Evolutionary conservation across 2,113 vertebrate species (phyloP).

Genomic region (Triplophysa rosa): DNA sequence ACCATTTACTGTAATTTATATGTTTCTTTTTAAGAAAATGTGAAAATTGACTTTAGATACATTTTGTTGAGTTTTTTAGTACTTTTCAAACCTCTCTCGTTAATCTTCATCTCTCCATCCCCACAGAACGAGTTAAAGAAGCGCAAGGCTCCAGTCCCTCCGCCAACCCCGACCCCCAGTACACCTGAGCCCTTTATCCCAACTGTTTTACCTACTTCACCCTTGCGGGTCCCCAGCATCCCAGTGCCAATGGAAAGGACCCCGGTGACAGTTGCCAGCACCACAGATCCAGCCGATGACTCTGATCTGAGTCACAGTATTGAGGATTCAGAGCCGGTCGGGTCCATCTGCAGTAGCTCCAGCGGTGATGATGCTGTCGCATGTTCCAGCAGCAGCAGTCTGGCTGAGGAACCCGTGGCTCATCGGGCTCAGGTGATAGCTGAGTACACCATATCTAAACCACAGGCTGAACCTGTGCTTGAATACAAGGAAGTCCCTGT

Average conservation of each 20-base stretch:
- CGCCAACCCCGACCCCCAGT: constrained; percentile 60
- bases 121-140: constrained; percentile 84
- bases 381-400: constrained; percentile 69
- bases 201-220: constrained; percentile 51
- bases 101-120: constrained; percentile 64
- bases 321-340: constrained; percentile 76
- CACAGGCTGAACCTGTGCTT: constrained; percentile 11
- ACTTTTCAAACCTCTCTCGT: neutral
- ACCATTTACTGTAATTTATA: neutral
- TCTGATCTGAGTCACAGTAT: constrained; percentile 77
- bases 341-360: constrained; percentile 69
- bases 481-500: constrained; percentile 4
- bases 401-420: constrained; percentile 56
- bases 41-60: too few species aligned
- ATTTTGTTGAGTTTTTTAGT: neutral
- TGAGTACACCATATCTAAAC: neutral
- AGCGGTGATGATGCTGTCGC: constrained; percentile 65
- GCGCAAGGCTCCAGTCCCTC: constrained; percentile 84
- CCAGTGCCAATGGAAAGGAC: constrained; percentile 57
- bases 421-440: constrained; percentile 8
- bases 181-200: constrained; percentile 50
- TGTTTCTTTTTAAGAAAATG: too few species aligned
- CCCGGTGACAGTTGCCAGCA: constrained; percentile 65
- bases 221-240: constrained; percentile 37
- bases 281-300: constrained; percentile 71